These are phyloP conservation scores for Phrynocephalus vlangalii DNA, from an alignment of 2,797 vertebrate genomes.

Conservation along the genomic window DNA sequence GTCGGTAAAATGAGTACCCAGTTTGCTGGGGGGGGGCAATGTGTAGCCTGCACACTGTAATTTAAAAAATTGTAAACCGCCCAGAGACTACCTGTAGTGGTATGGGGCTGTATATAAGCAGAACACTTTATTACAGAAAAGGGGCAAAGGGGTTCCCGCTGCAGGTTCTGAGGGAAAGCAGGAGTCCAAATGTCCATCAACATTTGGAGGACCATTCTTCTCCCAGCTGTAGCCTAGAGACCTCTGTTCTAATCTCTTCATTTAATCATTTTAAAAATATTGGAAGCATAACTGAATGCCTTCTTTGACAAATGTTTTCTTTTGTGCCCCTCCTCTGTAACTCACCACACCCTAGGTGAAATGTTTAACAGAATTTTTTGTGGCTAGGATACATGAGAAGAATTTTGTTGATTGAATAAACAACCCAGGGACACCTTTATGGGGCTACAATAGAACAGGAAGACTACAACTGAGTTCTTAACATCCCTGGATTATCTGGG, in stretches of 20 bases:
- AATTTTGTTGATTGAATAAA: slow-evolving; percentile 12
- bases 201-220: neutral
- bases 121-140: neutral
- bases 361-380: slow-evolving; percentile 46
- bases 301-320: neutral
- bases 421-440: neutral
- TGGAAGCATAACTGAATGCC: neutral
- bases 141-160: too few relatives aligned
- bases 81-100: too few relatives aligned
- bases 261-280: neutral
- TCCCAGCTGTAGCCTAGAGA: neutral
- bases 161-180: too few relatives aligned
- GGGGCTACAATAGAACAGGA: neutral
- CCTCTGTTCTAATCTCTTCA: too few relatives aligned
- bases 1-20: too few relatives aligned
- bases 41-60: too few relatives aligned
- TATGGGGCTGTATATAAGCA: too few relatives aligned
- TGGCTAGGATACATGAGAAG: neutral
- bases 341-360: slow-evolving; percentile 28
- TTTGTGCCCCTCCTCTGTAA: neutral
- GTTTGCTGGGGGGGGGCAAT: too few relatives aligned
- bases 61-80: too few relatives aligned
- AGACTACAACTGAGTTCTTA: neutral
- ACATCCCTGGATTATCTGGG: neutral
- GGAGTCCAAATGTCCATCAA: neutral